phyloP scores from a whole-genome alignment of 1,140 invertebrate species.

The Eupristina koningsbergeri region DNA sequence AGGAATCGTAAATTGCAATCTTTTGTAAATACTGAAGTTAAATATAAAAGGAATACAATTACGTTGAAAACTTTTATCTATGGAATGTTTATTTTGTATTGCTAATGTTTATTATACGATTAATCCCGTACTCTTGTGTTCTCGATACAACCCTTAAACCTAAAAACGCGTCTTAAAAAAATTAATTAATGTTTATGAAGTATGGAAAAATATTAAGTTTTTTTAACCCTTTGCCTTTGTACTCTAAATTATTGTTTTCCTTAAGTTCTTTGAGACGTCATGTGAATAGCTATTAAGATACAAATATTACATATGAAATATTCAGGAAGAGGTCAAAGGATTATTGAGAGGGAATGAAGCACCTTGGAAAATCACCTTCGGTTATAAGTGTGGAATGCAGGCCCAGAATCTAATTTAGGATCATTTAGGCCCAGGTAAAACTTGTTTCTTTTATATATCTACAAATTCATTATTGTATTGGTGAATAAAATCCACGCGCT shows the following conservation, averaged over 20 bases:
- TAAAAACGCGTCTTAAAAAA: conserved; percentile 31
- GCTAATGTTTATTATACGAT: conserved; percentile 36
- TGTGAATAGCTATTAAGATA: not conserved
- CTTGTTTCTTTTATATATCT: not conserved
- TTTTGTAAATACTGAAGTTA: not conserved
- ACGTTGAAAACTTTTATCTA: not conserved
- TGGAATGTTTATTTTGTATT: too few relatives aligned
- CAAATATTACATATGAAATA: not conserved
- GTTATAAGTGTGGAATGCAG: conserved; percentile 39
- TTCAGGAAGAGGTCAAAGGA: conserved; percentile 43
- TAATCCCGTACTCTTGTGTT: conserved; percentile 25
- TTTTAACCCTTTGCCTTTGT: conserved; percentile 39
- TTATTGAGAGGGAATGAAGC: conserved; percentile 47
- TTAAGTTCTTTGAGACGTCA: not conserved
- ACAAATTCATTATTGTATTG: not conserved
- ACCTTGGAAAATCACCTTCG: conserved; percentile 45
- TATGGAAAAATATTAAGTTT: conserved; percentile 32
- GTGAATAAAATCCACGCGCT: not conserved
- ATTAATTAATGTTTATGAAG: not conserved
- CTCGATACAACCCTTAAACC: conserved; percentile 29
- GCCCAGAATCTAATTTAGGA: not conserved
- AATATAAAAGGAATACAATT: not conserved
- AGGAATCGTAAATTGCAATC: conserved; percentile 32
- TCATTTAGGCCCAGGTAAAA: not conserved
- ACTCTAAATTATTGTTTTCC: conserved; percentile 32